These are phyloP conservation scores for Staurois parvus DNA, from an alignment of 2,797 vertebrate species.

Conservation along the genomic window DNA sequence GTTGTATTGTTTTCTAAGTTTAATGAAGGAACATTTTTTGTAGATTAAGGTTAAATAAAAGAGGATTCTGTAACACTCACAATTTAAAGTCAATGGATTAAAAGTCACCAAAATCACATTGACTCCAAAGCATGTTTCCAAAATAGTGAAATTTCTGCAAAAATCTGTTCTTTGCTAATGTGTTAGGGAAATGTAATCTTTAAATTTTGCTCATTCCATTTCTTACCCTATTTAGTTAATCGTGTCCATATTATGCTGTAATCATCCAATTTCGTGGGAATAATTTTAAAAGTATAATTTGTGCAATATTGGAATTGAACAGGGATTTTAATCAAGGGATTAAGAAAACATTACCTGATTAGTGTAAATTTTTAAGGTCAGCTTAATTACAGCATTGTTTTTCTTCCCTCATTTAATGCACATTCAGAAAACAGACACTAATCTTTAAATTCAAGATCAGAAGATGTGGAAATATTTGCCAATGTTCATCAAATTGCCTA, in stretches of 20 bases:
- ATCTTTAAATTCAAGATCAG: not conserved
- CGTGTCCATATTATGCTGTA: not conserved
- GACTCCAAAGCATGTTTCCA: too few relatives aligned
- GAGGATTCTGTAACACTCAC: too few relatives aligned
- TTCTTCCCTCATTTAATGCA: not conserved
- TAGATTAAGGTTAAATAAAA: too few relatives aligned
- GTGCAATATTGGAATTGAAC: not conserved
- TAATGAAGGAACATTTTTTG: too few relatives aligned
- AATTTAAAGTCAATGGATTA: too few relatives aligned
- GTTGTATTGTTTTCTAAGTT: too few relatives aligned
- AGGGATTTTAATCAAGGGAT: not conserved
- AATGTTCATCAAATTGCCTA: not conserved
- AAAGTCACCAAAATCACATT: too few relatives aligned
- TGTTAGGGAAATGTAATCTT: not conserved
- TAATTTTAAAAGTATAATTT: not conserved
- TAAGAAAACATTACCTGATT: not conserved
- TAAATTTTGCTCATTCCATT: not conserved
- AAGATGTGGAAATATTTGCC: not conserved
- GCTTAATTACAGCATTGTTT: not conserved
- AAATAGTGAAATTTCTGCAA: too few relatives aligned
- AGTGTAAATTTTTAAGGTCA: not conserved
- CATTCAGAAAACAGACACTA: not conserved
- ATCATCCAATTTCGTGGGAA: not conserved
- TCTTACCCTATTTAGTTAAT: not conserved
- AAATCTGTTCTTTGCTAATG: too few relatives aligned